A percentile compares a stretch with the other conserved stretches of the same genome.
Conservation (phyloP, 2,113 vertebrate genomes). For the Cnemophilus loriae region DNA sequence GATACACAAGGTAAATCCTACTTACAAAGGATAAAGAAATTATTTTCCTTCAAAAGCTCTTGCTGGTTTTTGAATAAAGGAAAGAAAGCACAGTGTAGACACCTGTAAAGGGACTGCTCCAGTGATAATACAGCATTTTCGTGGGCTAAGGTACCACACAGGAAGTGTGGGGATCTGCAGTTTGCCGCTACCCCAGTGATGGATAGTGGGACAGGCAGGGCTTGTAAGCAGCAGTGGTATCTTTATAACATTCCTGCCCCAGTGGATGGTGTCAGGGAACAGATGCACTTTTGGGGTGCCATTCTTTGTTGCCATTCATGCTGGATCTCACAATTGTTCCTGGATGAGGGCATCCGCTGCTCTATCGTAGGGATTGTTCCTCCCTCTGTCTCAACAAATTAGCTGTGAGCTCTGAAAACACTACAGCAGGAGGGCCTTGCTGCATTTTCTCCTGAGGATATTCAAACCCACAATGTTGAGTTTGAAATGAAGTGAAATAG, state of each 20-base stretch:
- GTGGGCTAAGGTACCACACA: accelerated
- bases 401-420: not conserved
- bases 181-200: not conserved
- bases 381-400: not conserved
- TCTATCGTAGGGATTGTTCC: not conserved
- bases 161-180: not conserved
- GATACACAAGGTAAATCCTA: not conserved
- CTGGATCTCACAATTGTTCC: not conserved
- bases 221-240: not conserved
- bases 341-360: not conserved
- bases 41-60: not conserved
- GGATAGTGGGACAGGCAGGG: not conserved
- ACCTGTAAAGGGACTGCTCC: not conserved
- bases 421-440: not conserved
- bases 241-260: not conserved
- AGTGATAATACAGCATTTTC: not conserved
- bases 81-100: not conserved
- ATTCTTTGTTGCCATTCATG: not conserved
- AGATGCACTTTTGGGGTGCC: not conserved
- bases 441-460: not conserved
- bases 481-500: not conserved
- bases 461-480: not conserved
- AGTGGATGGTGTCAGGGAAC: not conserved
- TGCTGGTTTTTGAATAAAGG: not conserved
- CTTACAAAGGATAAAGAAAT: not conserved